These are phyloP conservation scores for Seriola quinqueradiata DNA, from an alignment of 2,113 vertebrate genomes.

Conservation along the genomic window DNA sequence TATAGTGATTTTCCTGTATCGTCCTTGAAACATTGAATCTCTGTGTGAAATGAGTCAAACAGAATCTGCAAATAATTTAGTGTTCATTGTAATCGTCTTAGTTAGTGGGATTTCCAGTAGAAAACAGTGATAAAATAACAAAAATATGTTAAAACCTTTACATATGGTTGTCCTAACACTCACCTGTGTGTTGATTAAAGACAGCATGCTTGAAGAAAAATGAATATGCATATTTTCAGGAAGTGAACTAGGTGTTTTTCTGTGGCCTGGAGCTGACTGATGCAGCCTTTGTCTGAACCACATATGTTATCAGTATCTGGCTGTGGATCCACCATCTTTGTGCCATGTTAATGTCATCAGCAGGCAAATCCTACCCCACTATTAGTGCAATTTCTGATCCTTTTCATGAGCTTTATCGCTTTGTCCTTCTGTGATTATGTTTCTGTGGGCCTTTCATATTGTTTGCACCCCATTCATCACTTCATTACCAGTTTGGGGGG, in stretches of 20 bases:
- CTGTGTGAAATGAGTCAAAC: no score
- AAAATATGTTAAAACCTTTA: neutral
- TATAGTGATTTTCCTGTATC: neutral
- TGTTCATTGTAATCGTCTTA: neutral
- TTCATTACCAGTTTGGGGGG: conserved; percentile 44
- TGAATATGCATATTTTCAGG: neutral
- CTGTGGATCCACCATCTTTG: conserved; percentile 23
- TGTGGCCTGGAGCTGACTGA: conserved; percentile 14
- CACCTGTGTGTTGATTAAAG: neutral
- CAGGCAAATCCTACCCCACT: conserved; percentile 8
- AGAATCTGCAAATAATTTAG: neutral
- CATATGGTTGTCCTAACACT: neutral
- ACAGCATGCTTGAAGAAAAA: neutral
- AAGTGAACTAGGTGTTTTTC: neutral
- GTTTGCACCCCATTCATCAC: conserved; percentile 55
- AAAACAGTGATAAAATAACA: neutral
- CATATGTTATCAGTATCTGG: neutral
- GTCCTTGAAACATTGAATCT: neutral
- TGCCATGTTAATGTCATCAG: conserved; percentile 43
- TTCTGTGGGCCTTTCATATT: conserved; percentile 43
- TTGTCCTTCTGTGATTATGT: conserved; percentile 43
- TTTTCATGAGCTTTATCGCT: conserved; percentile 20
- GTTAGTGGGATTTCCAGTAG: neutral
- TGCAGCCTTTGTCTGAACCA: conserved; percentile 22
- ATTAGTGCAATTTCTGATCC: conserved; percentile 46